A percentile compares a stretch with the other conserved stretches of the same genome.
Conservation (phyloP, 2,113 vertebrate species). For the Phalacrocorax aristotelis region DNA sequence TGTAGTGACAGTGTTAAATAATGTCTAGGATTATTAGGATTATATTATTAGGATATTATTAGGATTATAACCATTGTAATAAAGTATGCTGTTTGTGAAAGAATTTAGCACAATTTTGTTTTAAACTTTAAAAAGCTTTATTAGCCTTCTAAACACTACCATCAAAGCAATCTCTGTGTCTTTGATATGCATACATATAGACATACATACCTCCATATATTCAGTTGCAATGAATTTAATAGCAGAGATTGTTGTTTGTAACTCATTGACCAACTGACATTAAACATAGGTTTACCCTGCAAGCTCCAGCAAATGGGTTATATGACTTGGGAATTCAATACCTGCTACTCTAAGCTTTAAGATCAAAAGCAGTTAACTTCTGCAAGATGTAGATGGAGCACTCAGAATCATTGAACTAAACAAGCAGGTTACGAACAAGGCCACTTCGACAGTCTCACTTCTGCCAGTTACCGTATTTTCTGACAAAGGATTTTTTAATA, state of each 20-base stretch:
- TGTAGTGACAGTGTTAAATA: neutral
- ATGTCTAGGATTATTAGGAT: too few species aligned
- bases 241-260: neutral
- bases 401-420: neutral
- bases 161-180: neutral
- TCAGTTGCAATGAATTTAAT: neutral
- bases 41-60: too few species aligned
- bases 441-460: neutral
- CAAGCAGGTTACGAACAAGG: neutral
- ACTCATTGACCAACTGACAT: neutral
- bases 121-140: neutral
- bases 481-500: neutral
- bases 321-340: neutral
- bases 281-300: neutral
- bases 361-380: neutral
- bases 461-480: neutral
- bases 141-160: neutral
- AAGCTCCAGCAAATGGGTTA: neutral
- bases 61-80: neutral
- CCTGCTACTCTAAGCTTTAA: neutral
- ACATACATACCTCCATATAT: neutral
- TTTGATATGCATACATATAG: neutral
- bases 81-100: neutral
- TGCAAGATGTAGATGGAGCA: neutral
- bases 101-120: neutral